Evolutionary conservation across 2,113 vertebrate genomes (phyloP).

Genomic region (Galbula dea): DNA sequence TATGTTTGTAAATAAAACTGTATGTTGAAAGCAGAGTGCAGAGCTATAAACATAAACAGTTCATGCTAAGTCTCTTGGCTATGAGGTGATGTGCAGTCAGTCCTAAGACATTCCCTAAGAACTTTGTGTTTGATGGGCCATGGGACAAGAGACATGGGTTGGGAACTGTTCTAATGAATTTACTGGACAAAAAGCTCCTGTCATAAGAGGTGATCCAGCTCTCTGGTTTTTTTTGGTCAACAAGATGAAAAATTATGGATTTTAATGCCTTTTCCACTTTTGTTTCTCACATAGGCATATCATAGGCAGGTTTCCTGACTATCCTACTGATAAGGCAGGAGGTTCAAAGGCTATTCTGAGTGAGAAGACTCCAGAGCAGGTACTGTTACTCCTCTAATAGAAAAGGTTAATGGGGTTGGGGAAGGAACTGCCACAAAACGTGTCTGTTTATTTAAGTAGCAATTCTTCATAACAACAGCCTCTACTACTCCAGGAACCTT

Average conservation of each 20-base stretch:
- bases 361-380: slow-evolving; percentile 82
- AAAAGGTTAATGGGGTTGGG: neutral
- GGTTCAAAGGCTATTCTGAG: slow-evolving; percentile 78
- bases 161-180: neutral
- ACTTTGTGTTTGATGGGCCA: neutral
- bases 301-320: slow-evolving; percentile 80
- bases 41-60: neutral
- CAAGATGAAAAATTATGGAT: fast-evolving
- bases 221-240: neutral
- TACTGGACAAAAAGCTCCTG: neutral
- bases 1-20: neutral
- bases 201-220: too few species aligned
- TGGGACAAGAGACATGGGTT: neutral
- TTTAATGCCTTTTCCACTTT: neutral
- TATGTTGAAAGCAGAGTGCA: neutral
- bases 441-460: neutral
- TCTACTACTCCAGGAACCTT: neutral
- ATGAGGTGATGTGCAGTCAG: neutral
- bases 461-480: neutral
- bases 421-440: neutral
- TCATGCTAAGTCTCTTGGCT: neutral
- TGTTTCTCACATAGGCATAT: slow-evolving; percentile 71
- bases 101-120: neutral
- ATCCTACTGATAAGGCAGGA: slow-evolving; percentile 74
- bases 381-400: neutral